A percentile compares a stretch with the other conserved stretches of the same genome.
Evolutionary conservation across 2,113 vertebrate genomes (phyloP).

Genomic region (Cinclus cinclus): DNA sequence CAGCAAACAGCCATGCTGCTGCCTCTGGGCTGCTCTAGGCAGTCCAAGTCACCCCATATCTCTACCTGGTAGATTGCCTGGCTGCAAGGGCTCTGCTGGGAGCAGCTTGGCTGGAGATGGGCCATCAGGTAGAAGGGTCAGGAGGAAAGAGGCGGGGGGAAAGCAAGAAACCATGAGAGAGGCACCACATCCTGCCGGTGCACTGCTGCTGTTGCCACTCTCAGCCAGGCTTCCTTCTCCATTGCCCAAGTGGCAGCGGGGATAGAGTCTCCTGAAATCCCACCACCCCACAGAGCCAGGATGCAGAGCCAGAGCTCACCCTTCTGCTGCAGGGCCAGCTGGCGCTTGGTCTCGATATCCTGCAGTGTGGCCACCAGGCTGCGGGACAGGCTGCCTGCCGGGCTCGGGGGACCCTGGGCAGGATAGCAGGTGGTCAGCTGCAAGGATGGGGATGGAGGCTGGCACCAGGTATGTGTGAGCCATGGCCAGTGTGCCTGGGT

Average conservation of each 20-base stretch:
- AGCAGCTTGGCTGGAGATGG: conserved; percentile 58
- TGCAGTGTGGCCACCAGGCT: conserved; percentile 84
- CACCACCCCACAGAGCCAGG: not conserved
- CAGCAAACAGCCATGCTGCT: conserved; percentile 45
- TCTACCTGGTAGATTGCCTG: conserved; percentile 65
- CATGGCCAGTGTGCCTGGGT: not conserved
- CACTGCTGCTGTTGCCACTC: not conserved
- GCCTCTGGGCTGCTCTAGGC: not conserved
- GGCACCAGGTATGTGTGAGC: not conserved
- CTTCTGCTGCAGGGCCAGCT: conserved; percentile 85
- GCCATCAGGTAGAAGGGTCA: not conserved
- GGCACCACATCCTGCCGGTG: not conserved
- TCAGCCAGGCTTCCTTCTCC: not conserved
- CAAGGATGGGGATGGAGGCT: not conserved
- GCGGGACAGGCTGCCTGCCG: conserved; percentile 85
- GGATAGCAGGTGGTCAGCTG: not conserved
- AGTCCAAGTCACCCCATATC: not conserved
- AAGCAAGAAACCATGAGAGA: conserved; percentile 56
- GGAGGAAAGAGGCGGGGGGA: conserved; percentile 25
- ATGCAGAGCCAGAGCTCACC: conserved; percentile 63
- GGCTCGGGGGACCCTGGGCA: conserved; percentile 78
- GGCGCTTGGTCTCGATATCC: conserved; percentile 87
- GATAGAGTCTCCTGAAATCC: rapidly evolving
- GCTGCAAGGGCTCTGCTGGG: conserved; percentile 66
- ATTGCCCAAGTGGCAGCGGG: rapidly evolving